Conservation (phyloP, 1,140 invertebrate species). For the Magallana ariakensis region DNA sequence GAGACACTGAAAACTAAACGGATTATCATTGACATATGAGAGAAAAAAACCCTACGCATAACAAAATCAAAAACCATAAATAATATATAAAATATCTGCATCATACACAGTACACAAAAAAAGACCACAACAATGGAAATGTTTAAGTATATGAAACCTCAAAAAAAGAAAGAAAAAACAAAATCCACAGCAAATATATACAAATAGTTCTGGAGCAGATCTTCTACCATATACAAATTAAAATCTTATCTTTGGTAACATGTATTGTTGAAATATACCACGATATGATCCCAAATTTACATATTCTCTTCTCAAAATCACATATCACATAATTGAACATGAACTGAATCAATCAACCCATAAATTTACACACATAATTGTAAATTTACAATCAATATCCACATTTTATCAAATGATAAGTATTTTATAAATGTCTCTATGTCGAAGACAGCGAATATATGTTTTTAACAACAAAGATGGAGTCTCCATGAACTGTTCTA, state of each 20-base stretch:
- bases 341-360: neutral
- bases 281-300: constrained; percentile 18
- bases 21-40: neutral
- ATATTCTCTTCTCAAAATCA: neutral
- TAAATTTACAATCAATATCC: neutral
- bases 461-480: neutral
- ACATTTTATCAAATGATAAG: neutral
- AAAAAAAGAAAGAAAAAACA: constrained; percentile 1
- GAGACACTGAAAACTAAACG: neutral
- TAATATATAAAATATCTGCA: constrained; percentile 23
- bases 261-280: neutral
- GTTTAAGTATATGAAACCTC: constrained; percentile 37
- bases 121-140: constrained; percentile 33
- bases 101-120: constrained; percentile 27
- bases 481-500: neutral
- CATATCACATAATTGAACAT: constrained; percentile 5
- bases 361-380: neutral
- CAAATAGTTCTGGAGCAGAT: constrained; percentile 17
- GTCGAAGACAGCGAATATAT: neutral
- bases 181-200: constrained; percentile 37
- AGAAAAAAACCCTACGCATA: constrained; percentile 2
- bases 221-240: constrained; percentile 29
- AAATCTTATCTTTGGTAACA: neutral
- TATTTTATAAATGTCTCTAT: neutral
- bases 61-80: constrained; percentile 12